These are phyloP conservation scores for Porites lutea DNA, from an alignment of 64 coral and sea anemone genomes.

Conservation along the genomic window DNA sequence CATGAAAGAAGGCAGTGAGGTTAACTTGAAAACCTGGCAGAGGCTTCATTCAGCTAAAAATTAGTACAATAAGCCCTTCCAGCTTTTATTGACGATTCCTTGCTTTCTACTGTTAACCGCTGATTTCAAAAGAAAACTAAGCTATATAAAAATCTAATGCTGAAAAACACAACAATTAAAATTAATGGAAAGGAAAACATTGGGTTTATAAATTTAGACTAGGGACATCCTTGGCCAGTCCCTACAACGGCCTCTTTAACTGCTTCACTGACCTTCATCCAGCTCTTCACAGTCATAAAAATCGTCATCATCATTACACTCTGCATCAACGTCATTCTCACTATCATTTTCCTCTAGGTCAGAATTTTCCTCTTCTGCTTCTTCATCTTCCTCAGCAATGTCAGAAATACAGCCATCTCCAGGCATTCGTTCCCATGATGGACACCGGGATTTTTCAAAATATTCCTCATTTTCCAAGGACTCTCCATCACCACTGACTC, in stretches of 20 bases:
- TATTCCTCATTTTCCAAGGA: conserved; percentile 70
- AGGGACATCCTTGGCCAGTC: too few species aligned
- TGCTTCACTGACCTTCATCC: conserved; percentile 56
- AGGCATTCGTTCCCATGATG: conserved; percentile 79
- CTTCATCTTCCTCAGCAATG: conserved; percentile 92
- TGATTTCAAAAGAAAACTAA: too few species aligned
- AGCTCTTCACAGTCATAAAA: conserved; percentile 79
- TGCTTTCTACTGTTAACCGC: too few species aligned
- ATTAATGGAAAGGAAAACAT: too few species aligned
- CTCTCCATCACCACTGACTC: conserved; percentile 90
- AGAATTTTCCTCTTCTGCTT: conserved; percentile 17
- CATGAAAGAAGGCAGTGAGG: too few species aligned
- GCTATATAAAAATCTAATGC: too few species aligned
- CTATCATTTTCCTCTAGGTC: conserved; percentile 49
- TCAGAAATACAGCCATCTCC: conserved; percentile 97
- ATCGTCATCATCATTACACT: conserved; percentile 60
- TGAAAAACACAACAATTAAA: too few species aligned
- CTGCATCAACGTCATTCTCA: conserved; percentile 58
- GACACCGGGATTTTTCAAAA: conserved; percentile 51
- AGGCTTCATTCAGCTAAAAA: too few species aligned
- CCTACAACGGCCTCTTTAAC: not conserved
- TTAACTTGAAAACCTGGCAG: too few species aligned
- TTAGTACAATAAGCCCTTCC: too few species aligned
- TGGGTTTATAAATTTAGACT: too few species aligned
- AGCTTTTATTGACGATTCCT: too few species aligned